Evolutionary conservation across 2,888 invertebrate species (phyloP).

Genomic region (Caenorhabditis zanzibari): DNA sequence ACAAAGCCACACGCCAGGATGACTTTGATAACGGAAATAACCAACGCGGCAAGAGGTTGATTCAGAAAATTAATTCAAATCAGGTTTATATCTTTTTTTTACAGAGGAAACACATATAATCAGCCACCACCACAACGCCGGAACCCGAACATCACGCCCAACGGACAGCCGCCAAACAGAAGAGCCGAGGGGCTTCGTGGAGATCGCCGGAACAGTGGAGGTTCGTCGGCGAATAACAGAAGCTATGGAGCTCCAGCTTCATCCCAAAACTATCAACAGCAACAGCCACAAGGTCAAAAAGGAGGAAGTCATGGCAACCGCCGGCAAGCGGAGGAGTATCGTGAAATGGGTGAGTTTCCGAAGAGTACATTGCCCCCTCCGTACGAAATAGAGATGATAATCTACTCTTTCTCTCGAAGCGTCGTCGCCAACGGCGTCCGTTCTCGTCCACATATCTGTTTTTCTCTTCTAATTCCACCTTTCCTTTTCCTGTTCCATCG

Average conservation of each 20-base stretch:
- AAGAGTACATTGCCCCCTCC: conserved; percentile 4
- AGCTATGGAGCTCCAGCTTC: conserved; percentile 18
- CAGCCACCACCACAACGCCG: conserved; percentile 46
- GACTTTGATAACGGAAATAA: conserved; percentile 58
- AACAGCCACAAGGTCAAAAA: conserved; percentile 38
- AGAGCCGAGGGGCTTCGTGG: conserved; percentile 67
- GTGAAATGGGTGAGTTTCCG: conserved; percentile 50
- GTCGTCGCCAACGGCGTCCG: neutral
- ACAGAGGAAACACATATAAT: conserved; percentile 41
- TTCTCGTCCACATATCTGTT: conserved; percentile 22
- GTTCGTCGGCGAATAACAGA: conserved; percentile 43
- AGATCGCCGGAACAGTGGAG: conserved; percentile 60
- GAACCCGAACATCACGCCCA: conserved; percentile 47
- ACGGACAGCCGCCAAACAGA: conserved; percentile 59
- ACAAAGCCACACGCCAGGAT: conserved; percentile 70
- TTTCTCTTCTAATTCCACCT: neutral
- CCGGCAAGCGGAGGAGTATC: conserved; percentile 52
- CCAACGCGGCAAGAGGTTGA: conserved; percentile 40
- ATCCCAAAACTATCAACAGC: conserved; percentile 22
- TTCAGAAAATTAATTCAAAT: neutral
- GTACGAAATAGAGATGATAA: conserved; percentile 24
- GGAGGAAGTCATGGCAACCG: conserved; percentile 32
- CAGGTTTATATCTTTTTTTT: too few relatives aligned
- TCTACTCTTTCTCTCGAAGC: conserved; percentile 30
- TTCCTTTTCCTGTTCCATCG: conserved; percentile 24